Conservation (phyloP, 2,888 invertebrate species). For the Meghimatium bilineatum region DNA sequence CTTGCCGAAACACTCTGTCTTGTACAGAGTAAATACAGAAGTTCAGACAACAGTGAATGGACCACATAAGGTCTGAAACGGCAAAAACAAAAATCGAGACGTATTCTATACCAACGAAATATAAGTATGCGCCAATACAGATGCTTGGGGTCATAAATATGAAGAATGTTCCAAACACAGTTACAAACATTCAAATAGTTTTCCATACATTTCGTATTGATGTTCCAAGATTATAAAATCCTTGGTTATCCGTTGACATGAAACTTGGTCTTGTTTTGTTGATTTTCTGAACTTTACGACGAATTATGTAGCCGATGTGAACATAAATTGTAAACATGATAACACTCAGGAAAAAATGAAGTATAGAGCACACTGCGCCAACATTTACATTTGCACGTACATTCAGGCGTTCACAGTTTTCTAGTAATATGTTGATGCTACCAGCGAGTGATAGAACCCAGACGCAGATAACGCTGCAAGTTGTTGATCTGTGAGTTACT, state of each 20-base stretch:
- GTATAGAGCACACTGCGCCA: neutral
- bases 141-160: neutral
- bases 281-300: neutral
- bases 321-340: constrained; percentile 14
- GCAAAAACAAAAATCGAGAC: neutral
- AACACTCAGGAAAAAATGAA: neutral
- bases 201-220: neutral
- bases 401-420: neutral
- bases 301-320: constrained; percentile 1
- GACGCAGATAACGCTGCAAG: neutral
- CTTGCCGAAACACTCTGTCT: constrained; percentile 10
- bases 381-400: no score
- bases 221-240: neutral
- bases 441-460: neutral
- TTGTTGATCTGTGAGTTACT: neutral
- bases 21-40: constrained; percentile 9
- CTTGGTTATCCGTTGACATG: neutral
- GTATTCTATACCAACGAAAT: neutral
- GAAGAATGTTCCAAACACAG: constrained; percentile 24
- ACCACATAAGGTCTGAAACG: neutral
- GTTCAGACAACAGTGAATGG: neutral
- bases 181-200: neutral
- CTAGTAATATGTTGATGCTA: neutral
- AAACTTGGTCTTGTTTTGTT: neutral
- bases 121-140: neutral